These are phyloP conservation scores for Picus viridis DNA, from an alignment of 2,797 vertebrate species.

Conservation along the genomic window DNA sequence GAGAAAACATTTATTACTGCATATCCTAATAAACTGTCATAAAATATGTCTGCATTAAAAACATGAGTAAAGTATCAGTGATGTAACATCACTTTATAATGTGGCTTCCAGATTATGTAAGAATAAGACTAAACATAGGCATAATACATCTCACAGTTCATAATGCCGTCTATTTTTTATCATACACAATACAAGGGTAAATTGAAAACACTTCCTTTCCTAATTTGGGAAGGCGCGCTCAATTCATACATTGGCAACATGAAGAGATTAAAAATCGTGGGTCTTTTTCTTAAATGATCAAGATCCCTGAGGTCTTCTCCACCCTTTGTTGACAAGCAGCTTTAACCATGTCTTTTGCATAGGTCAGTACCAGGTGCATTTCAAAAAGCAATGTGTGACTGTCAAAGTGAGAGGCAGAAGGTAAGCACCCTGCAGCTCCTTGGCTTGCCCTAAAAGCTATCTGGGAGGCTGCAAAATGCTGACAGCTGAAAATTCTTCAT, in stretches of 20 bases:
- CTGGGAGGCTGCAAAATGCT: neutral
- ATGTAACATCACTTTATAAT: neutral
- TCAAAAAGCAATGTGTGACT: rapidly evolving
- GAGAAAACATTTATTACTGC: neutral
- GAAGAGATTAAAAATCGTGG: neutral
- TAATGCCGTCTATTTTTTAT: neutral
- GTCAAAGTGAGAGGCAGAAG: neutral
- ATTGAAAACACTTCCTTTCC: neutral
- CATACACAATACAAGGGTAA: neutral
- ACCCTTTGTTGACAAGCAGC: neutral
- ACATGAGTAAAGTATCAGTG: neutral
- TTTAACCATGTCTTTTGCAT: neutral
- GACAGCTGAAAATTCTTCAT: neutral
- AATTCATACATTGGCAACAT: neutral
- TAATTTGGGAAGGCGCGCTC: neutral
- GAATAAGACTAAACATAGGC: neutral
- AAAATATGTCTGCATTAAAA: neutral
- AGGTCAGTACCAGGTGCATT: neutral
- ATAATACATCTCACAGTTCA: neutral
- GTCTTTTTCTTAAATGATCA: neutral
- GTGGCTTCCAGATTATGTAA: neutral
- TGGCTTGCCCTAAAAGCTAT: neutral
- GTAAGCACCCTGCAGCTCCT: neutral
- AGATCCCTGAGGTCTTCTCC: neutral
- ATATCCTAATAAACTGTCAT: neutral